A percentile compares a stretch with the other conserved stretches of the same genome.
Evolutionary conservation across 2,113 vertebrate genomes (phyloP).

Genomic region (Crotalus helleri): DNA sequence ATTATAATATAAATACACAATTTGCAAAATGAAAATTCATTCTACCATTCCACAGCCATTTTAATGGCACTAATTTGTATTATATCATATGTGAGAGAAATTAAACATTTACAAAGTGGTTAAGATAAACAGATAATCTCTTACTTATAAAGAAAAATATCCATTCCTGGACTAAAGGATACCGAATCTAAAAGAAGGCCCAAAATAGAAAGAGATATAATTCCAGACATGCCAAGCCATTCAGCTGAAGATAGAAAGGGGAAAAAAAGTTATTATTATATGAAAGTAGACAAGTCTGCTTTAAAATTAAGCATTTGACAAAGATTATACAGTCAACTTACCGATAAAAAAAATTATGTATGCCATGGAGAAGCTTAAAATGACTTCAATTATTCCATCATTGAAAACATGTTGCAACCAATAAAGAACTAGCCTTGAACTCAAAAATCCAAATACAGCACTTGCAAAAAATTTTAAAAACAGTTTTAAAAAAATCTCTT

Average conservation of each 20-base stretch:
- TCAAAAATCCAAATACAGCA: constrained; percentile 34
- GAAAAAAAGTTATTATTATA: background rate
- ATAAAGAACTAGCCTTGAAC: constrained; percentile 23
- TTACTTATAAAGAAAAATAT: constrained; percentile 42
- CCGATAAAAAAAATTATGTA: constrained; percentile 45
- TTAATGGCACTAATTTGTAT: background rate
- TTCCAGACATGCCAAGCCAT: constrained; percentile 50
- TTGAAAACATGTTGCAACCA: constrained; percentile 42
- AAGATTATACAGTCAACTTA: constrained; percentile 15
- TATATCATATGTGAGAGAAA: background rate
- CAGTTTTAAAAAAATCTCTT: constrained; percentile 29
- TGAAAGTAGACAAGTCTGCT: background rate
- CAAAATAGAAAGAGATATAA: constrained; percentile 41
- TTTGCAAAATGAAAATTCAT: background rate
- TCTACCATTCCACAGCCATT: background rate
- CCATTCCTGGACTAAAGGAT: constrained; percentile 46
- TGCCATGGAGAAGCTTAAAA: constrained; percentile 37
- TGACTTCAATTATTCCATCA: constrained; percentile 46
- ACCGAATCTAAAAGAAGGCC: constrained; percentile 48
- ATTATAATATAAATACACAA: background rate
- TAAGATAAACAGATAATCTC: background rate
- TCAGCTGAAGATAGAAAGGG: constrained; percentile 40
- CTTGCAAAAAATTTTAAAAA: constrained; percentile 38
- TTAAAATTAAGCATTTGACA: background rate
- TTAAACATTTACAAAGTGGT: background rate